Conservation (phyloP, 1,140 invertebrate genomes). For the Hycleus phaleratus region DNA sequence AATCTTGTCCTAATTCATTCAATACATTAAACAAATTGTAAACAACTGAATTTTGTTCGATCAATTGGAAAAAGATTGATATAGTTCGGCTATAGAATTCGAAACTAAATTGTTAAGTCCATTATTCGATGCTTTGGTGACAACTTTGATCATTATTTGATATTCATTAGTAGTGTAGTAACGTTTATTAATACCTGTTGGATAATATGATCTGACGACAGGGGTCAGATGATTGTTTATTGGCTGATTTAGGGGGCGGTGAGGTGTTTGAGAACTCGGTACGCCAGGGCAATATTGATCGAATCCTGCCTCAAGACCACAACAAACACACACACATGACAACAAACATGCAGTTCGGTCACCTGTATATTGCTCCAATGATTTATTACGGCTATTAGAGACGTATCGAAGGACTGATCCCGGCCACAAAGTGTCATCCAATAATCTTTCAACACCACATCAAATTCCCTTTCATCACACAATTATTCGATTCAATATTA, state of each 20-base stretch:
- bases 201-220: slow-evolving; percentile 29
- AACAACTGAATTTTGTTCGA: too few relatives aligned
- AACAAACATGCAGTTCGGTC: slow-evolving; percentile 12
- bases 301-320: slow-evolving; percentile 25
- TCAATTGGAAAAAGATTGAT: too few relatives aligned
- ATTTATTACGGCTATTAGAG: slow-evolving; percentile 29
- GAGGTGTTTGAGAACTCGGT: slow-evolving; percentile 4
- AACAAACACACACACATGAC: not conserved
- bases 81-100: too few relatives aligned
- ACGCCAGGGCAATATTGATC: slow-evolving; percentile 27
- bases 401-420: slow-evolving; percentile 13
- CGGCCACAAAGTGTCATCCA: not conserved
- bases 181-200: slow-evolving; percentile 31
- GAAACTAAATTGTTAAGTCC: too few relatives aligned
- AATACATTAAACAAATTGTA: too few relatives aligned
- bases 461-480: not conserved
- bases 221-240: slow-evolving; percentile 31
- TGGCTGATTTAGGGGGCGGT: slow-evolving; percentile 9
- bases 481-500: not conserved
- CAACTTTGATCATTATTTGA: too few relatives aligned
- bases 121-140: too few relatives aligned
- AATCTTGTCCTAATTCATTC: too few relatives aligned
- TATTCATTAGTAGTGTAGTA: too few relatives aligned
- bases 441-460: not conserved
- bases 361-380: slow-evolving; percentile 29